Evolutionary conservation across 2,888 invertebrate species (phyloP).

Genomic region (Meiosimyza platycephala): DNA sequence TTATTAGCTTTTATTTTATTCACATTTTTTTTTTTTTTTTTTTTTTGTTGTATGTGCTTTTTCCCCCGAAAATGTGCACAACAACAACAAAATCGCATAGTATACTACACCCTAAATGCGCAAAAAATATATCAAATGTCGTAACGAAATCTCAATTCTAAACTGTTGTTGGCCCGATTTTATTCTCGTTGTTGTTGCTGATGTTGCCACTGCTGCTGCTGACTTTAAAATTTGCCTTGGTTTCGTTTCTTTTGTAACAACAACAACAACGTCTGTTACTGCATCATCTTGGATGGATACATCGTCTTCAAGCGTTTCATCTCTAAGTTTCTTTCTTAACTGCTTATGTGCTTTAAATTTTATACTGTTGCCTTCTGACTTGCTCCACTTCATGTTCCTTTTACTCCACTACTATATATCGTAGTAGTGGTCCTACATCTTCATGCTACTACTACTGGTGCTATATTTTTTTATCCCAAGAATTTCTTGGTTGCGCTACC

Average conservation of each 20-base stretch:
- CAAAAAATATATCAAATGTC: not conserved
- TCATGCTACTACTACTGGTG: not conserved
- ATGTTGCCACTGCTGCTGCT: not conserved
- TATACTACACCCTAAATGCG: not conserved
- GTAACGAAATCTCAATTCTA: not conserved
- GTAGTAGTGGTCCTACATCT: not conserved
- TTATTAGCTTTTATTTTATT: not conserved
- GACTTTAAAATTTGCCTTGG: not conserved
- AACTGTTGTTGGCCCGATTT: conserved; percentile 14
- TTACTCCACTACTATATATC: too few species aligned
- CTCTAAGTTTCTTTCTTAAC: not conserved
- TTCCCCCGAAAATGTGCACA: not conserved
- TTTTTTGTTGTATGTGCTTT: not conserved
- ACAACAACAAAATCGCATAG: conserved; percentile 1
- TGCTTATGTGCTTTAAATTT: not conserved
- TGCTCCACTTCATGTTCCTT: not conserved
- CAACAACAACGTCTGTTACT: not conserved
- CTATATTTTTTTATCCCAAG: not conserved
- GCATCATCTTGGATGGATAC: not conserved
- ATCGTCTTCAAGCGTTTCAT: not conserved
- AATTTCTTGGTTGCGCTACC: not conserved
- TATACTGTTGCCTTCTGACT: not conserved
- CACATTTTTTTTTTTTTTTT: too few species aligned
- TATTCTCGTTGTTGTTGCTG: not conserved
- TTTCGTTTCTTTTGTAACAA: not conserved